These are phyloP conservation scores for Nematostella vectensis DNA, from an alignment of 92 coral and sea anemone genomes.

Conservation along the genomic window DNA sequence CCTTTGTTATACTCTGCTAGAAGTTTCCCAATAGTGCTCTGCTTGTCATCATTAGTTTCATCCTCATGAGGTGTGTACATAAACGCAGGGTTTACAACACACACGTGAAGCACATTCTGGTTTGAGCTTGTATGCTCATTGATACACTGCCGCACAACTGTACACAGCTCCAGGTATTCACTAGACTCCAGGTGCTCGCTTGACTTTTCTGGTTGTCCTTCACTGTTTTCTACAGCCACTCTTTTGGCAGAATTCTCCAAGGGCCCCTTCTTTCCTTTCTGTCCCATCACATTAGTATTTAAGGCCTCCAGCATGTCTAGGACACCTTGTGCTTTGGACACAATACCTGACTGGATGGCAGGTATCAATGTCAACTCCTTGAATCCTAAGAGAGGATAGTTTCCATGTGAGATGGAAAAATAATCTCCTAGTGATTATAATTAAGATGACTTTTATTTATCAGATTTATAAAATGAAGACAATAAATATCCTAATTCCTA, in stretches of 20 bases:
- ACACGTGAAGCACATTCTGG: slow-evolving; percentile 68
- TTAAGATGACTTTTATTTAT: too few relatives aligned
- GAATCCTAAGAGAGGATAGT: slow-evolving; percentile 39
- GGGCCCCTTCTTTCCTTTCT: slow-evolving; percentile 26
- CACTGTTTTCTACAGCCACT: slow-evolving; percentile 11
- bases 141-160: slow-evolving; percentile 28
- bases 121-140: slow-evolving; percentile 59
- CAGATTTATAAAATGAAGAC: too few relatives aligned
- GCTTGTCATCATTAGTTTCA: not conserved
- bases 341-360: slow-evolving; percentile 77
- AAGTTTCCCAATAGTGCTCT: not conserved
- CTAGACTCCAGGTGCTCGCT: too few relatives aligned
- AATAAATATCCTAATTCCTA: too few relatives aligned
- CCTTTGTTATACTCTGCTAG: not conserved
- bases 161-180: slow-evolving; percentile 12
- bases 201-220: not conserved
- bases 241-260: slow-evolving; percentile 19
- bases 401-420: not conserved
- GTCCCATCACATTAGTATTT: slow-evolving; percentile 19
- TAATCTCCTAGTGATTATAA: too few relatives aligned
- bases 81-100: slow-evolving; percentile 64
- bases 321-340: slow-evolving; percentile 40
- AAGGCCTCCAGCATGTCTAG: slow-evolving; percentile 39
- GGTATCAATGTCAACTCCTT: slow-evolving; percentile 50
- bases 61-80: slow-evolving; percentile 3